These are phyloP conservation scores for Ochropacha duplaris DNA, from an alignment of 2,888 invertebrate genomes.

Conservation along the genomic window DNA sequence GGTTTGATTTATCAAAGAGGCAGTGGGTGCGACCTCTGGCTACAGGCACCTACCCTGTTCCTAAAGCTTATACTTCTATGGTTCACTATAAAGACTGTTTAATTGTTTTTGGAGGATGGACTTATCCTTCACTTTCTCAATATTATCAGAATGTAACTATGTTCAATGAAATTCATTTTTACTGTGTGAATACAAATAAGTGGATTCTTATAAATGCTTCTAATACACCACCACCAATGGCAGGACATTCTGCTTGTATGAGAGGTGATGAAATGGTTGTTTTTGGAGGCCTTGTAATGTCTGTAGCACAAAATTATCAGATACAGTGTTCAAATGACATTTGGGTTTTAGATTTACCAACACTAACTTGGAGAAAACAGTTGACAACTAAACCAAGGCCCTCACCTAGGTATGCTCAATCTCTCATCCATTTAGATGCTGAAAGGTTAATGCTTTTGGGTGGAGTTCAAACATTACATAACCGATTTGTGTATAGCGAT, in stretches of 20 bases:
- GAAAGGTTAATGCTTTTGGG: slow-evolving; percentile 91
- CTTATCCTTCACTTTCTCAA: slow-evolving; percentile 94
- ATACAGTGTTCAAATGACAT: slow-evolving; percentile 89
- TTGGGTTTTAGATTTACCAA: slow-evolving; percentile 92
- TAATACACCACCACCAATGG: slow-evolving; percentile 91
- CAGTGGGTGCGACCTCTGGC: slow-evolving; percentile 93
- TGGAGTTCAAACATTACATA: slow-evolving; percentile 94
- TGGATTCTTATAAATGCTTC: slow-evolving; percentile 88
- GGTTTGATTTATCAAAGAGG: slow-evolving; percentile 92
- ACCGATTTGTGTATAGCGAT: slow-evolving; percentile 90
- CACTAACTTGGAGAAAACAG: slow-evolving; percentile 90
- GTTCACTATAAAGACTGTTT: slow-evolving; percentile 92
- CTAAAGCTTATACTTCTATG: slow-evolving; percentile 97
- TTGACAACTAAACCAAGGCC: slow-evolving; percentile 87
- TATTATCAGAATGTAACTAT: slow-evolving; percentile 92
- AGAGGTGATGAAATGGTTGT: slow-evolving; percentile 92
- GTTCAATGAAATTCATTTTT: slow-evolving; percentile 96
- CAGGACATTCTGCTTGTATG: slow-evolving; percentile 96
- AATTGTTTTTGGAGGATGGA: slow-evolving; percentile 97
- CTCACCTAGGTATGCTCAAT: slow-evolving; percentile 95
- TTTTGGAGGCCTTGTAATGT: slow-evolving; percentile 88
- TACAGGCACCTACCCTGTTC: slow-evolving; percentile 94
- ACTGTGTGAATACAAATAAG: slow-evolving; percentile 90
- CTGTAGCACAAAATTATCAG: slow-evolving; percentile 72
- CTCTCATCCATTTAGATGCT: slow-evolving; percentile 92